Evolutionary conservation across 2,888 invertebrate species (phyloP).

Genomic region (Netelia melanura): DNA sequence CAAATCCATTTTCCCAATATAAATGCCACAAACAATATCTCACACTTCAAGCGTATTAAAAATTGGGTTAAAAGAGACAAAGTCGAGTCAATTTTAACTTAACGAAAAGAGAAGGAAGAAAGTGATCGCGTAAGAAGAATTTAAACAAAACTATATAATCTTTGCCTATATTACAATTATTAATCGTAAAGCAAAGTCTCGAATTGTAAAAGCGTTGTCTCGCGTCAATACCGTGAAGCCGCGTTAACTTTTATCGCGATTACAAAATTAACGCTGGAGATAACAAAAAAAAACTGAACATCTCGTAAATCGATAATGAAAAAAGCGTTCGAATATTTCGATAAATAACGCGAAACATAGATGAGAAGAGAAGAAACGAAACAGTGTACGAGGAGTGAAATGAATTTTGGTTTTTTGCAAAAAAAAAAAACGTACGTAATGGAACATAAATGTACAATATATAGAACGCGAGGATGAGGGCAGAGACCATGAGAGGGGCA

Average conservation of each 20-base stretch:
- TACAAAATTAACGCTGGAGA: slow-evolving; percentile 46
- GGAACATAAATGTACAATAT: slow-evolving; percentile 5
- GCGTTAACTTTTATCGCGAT: slow-evolving; percentile 47
- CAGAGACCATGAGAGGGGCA: slow-evolving; percentile 20
- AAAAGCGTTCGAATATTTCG: slow-evolving; percentile 44
- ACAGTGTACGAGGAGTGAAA: slow-evolving; percentile 20
- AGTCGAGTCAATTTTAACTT: slow-evolving; percentile 68
- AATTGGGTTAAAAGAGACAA: slow-evolving; percentile 45
- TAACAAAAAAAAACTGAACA: slow-evolving; percentile 42
- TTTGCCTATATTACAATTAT: slow-evolving; percentile 45
- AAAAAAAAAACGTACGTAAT: slow-evolving; percentile 13
- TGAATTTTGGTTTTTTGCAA: slow-evolving; percentile 30
- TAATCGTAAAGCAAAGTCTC: slow-evolving; percentile 40
- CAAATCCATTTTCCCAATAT: not conserved
- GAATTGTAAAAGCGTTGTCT: slow-evolving; percentile 24
- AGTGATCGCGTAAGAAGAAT: slow-evolving; percentile 19
- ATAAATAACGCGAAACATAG: slow-evolving; percentile 55
- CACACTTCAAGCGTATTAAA: slow-evolving; percentile 54
- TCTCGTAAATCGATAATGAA: slow-evolving; percentile 39
- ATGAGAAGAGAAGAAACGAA: slow-evolving; percentile 1
- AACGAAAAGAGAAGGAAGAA: slow-evolving; percentile 18
- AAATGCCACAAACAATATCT: slow-evolving; percentile 30
- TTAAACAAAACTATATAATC: slow-evolving; percentile 42
- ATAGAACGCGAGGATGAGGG: slow-evolving; percentile 14
- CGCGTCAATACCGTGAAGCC: slow-evolving; percentile 21